These are phyloP conservation scores for Parapsyche elsis DNA, from an alignment of 1,140 invertebrate genomes.

Conservation along the genomic window DNA sequence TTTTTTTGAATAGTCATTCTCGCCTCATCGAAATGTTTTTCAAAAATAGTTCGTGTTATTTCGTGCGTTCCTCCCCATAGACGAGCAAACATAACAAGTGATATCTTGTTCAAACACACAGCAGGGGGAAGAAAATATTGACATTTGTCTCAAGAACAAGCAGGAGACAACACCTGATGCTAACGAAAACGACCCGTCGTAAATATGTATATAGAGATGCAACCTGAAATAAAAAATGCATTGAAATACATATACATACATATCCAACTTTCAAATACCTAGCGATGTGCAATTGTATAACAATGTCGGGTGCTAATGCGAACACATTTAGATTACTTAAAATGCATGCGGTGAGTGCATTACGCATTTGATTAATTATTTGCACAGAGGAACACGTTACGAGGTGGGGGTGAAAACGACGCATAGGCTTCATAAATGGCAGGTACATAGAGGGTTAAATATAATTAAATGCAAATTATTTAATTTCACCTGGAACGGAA, in stretches of 20 bases:
- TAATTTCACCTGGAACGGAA: slow-evolving; percentile 51
- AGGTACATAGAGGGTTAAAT: slow-evolving; percentile 5
- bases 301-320: not conserved
- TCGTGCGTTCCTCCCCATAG: not conserved
- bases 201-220: not conserved
- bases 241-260: not conserved
- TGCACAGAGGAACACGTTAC: not conserved
- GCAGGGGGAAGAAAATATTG: not conserved
- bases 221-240: not conserved
- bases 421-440: not conserved
- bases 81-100: not conserved
- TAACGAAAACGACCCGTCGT: not conserved
- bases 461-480: slow-evolving; percentile 54
- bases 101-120: slow-evolving; percentile 29
- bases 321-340: not conserved
- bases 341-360: not conserved
- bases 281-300: not conserved
- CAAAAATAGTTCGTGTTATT: not conserved
- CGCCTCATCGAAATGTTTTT: too few relatives aligned
- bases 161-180: slow-evolving; percentile 5
- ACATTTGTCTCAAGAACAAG: slow-evolving; percentile 2
- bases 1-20: too few relatives aligned
- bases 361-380: slow-evolving; percentile 28
- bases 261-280: not conserved
- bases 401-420: slow-evolving; percentile 4